phyloP scores from a whole-genome alignment of 2,888 invertebrate genomes.

The Tachystola acroxantha region DNA sequence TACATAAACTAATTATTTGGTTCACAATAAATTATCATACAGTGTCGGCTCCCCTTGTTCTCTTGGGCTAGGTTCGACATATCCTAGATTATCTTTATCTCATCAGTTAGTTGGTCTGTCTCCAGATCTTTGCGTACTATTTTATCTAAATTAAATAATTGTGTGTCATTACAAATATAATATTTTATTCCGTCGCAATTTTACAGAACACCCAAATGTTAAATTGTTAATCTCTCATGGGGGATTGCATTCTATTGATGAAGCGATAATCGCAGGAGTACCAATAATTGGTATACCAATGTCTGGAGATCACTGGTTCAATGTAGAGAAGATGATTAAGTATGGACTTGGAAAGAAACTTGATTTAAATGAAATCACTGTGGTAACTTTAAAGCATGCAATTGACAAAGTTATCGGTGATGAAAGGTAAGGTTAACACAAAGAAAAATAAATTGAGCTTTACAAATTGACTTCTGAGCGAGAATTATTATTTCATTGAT shows the following conservation, averaged over 20 bases:
- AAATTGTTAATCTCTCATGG: constrained; percentile 63
- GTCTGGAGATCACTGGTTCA: constrained; percentile 52
- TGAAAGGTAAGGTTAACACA: constrained; percentile 16
- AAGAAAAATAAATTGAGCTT: too few species aligned
- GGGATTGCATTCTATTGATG: constrained; percentile 57
- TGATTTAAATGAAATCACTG: constrained; percentile 24
- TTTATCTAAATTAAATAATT: too few species aligned
- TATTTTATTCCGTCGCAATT: neutral
- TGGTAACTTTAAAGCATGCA: constrained; percentile 20
- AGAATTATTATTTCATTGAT: too few species aligned
- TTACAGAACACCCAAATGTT: constrained; percentile 50
- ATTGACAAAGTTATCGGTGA: constrained; percentile 23
- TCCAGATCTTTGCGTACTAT: too few species aligned
- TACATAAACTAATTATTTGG: too few species aligned
- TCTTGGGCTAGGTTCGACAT: too few species aligned
- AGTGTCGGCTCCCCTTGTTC: too few species aligned
- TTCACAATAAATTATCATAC: too few species aligned
- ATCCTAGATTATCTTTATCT: too few species aligned
- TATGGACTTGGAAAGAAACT: constrained; percentile 36
- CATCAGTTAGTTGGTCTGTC: too few species aligned
- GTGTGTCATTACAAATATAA: too few species aligned
- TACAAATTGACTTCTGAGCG: too few species aligned
- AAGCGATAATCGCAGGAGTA: constrained; percentile 47
- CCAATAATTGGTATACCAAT: constrained; percentile 53
- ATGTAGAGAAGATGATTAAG: constrained; percentile 32